Conservation (phyloP, 2,797 vertebrate species). For the Hydrolagus colliei region DNA sequence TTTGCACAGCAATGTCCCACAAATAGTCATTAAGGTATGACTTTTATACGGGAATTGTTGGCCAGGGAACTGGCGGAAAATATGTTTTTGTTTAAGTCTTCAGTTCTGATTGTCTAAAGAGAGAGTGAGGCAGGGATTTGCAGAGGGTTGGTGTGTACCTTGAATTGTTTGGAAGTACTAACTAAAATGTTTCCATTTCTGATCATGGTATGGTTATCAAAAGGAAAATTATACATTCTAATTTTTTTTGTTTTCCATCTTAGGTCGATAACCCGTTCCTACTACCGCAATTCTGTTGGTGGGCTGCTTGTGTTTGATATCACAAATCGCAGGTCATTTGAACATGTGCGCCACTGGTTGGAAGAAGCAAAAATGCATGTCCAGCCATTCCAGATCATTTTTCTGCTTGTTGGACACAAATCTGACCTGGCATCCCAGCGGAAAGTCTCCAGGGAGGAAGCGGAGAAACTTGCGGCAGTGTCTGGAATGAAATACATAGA, state of each 20-base stretch:
- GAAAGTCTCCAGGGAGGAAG: slow-evolving; percentile 62
- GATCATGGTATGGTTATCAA: not conserved
- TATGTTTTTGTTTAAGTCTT: too few relatives aligned
- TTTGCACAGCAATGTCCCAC: too few relatives aligned
- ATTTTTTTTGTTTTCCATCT: not conserved
- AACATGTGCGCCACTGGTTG: slow-evolving; percentile 65
- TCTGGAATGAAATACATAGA: slow-evolving; percentile 68
- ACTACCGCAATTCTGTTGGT: slow-evolving; percentile 67
- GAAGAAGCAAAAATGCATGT: slow-evolving; percentile 64
- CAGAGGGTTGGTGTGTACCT: too few relatives aligned
- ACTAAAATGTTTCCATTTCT: not conserved
- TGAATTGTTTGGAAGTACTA: not conserved
- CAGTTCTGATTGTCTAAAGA: too few relatives aligned
- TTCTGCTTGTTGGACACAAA: slow-evolving; percentile 66
- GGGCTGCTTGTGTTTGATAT: slow-evolving; percentile 66
- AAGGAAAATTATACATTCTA: not conserved
- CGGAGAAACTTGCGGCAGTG: slow-evolving; percentile 58
- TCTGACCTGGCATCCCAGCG: slow-evolving; percentile 60
- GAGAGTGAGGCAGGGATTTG: too few relatives aligned
- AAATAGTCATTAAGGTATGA: too few relatives aligned
- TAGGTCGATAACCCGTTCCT: slow-evolving; percentile 68
- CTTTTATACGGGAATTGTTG: too few relatives aligned
- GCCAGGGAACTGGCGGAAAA: too few relatives aligned
- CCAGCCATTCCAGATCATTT: slow-evolving; percentile 63
- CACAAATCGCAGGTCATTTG: slow-evolving; percentile 64